Evolutionary conservation across 1,140 invertebrate species (phyloP).

Genomic region (Lasioglossum albipes): DNA sequence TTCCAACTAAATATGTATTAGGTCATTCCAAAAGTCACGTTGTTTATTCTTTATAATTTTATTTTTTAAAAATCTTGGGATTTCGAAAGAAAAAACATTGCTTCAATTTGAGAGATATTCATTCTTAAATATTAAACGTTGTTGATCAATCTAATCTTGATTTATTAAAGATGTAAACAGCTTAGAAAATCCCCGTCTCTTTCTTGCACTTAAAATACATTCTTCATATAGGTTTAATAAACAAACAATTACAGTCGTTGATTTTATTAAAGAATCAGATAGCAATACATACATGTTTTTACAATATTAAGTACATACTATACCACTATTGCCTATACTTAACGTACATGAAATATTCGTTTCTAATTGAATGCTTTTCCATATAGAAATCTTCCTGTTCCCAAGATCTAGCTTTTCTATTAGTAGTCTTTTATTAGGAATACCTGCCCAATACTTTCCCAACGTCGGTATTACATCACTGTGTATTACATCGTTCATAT

Average conservation of each 20-base stretch:
- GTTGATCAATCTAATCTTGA: too few relatives aligned
- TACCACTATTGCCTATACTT: conserved; percentile 48
- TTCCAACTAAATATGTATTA: neutral
- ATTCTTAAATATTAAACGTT: too few relatives aligned
- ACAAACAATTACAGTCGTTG: too few relatives aligned
- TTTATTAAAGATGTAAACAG: too few relatives aligned
- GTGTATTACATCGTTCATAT: conserved; percentile 25
- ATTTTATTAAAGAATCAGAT: neutral
- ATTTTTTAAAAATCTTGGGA: too few relatives aligned
- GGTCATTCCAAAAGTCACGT: too few relatives aligned
- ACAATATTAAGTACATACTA: conserved; percentile 12
- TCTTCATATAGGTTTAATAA: too few relatives aligned
- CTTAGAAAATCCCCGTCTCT: too few relatives aligned
- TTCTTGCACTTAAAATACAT: too few relatives aligned
- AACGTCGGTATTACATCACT: conserved; percentile 66
- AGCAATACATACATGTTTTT: neutral
- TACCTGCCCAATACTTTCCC: conserved; percentile 76
- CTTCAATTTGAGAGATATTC: too few relatives aligned
- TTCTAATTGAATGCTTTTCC: conserved; percentile 73
- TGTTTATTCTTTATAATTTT: too few relatives aligned
- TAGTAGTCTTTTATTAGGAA: conserved; percentile 75
- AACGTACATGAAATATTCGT: conserved; percentile 53
- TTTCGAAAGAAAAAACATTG: too few relatives aligned
- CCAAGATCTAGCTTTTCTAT: conserved; percentile 64
- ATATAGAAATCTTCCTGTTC: conserved; percentile 69